Percentiles rank a stretch among this genome's conserved stretches.
Conservation (phyloP, 2,113 vertebrate genomes). For the Tyto alba region DNA sequence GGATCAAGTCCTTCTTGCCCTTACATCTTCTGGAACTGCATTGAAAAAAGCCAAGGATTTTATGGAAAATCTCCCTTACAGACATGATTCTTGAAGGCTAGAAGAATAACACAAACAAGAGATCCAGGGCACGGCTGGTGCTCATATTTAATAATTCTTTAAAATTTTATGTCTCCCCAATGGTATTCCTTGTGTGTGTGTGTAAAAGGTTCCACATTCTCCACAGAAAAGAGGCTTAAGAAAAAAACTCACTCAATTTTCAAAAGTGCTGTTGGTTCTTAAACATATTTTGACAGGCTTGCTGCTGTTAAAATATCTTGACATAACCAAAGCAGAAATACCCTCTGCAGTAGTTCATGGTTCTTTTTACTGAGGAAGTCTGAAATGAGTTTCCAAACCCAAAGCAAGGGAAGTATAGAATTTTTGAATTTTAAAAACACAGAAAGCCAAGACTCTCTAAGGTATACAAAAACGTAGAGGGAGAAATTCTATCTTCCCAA, state of each 20-base stretch:
- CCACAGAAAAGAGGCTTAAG: background rate
- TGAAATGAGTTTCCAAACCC: slow-evolving; percentile 41
- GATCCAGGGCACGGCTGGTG: background rate
- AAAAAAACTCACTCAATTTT: background rate
- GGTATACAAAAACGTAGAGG: slow-evolving; percentile 27
- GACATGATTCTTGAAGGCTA: background rate
- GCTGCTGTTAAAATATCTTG: slow-evolving; percentile 3
- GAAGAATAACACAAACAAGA: background rate
- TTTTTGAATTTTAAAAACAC: slow-evolving; percentile 40
- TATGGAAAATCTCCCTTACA: background rate
- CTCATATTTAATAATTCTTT: background rate
- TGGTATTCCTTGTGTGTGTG: background rate
- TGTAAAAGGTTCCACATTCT: background rate
- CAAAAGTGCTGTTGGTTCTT: background rate
- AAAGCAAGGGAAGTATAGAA: slow-evolving; percentile 26
- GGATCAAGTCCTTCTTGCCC: background rate
- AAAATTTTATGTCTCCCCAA: background rate
- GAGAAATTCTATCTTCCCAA: slow-evolving; percentile 40
- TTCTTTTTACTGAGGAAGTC: slow-evolving; percentile 30
- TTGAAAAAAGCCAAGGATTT: background rate
- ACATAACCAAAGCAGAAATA: slow-evolving; percentile 9
- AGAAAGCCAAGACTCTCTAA: slow-evolving; percentile 32
- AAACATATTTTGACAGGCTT: slow-evolving; percentile 27
- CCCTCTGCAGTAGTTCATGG: background rate
- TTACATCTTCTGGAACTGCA: background rate